Conservation (phyloP, 2,797 vertebrate genomes). For the Hyperoplus lanceolatus region DNA sequence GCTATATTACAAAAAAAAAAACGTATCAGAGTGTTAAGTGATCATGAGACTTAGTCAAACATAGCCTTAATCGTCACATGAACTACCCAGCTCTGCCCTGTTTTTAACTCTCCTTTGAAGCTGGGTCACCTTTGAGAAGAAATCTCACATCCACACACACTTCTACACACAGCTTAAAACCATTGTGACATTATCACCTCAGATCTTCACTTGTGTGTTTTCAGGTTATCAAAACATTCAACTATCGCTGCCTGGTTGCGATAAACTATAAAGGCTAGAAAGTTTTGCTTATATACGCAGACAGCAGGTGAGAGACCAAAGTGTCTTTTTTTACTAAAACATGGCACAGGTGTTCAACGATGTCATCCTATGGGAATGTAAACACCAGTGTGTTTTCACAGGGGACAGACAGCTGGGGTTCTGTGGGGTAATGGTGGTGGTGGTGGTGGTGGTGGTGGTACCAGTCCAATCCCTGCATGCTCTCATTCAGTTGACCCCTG, state of each 20-base stretch:
- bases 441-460: conserved; percentile 60
- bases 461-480: conserved; percentile 42
- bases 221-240: conserved; percentile 57
- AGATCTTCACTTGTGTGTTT: conserved; percentile 47
- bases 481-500: conserved; percentile 52
- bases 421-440: conserved; percentile 55
- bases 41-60: conserved; percentile 15
- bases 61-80: conserved; percentile 17
- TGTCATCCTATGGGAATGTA: conserved; percentile 78
- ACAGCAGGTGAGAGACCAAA: conserved; percentile 76
- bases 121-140: conserved; percentile 12
- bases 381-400: conserved; percentile 75
- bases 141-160: conserved; percentile 7
- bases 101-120: conserved; percentile 26
- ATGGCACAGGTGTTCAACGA: conserved; percentile 79
- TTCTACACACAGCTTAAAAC: conserved; percentile 24
- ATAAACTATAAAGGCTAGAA: conserved; percentile 59
- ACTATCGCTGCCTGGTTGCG: conserved; percentile 21
- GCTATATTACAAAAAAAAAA: conserved; percentile 3
- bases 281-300: conserved; percentile 67
- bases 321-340: conserved; percentile 63
- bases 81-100: conserved; percentile 4
- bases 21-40: conserved; percentile 10
- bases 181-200: conserved; percentile 28
- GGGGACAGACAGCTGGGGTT: conserved; percentile 71